Conservation (phyloP, 2,888 invertebrate species). For the Gari tellinella region DNA sequence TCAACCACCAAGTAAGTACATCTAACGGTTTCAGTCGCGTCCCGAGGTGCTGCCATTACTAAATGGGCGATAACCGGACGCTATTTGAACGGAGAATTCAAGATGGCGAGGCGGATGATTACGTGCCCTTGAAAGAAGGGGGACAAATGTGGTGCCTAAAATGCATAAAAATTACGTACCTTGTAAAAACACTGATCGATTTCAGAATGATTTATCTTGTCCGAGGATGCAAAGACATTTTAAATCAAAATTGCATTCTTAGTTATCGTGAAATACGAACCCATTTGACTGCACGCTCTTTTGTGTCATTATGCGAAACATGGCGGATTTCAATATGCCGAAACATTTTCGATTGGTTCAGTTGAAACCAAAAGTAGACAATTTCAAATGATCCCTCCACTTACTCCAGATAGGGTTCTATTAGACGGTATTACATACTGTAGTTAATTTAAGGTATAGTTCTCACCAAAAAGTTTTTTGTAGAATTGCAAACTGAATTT, state of each 20-base stretch:
- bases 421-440: no score
- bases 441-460: no score
- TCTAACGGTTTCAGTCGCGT: neutral
- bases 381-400: no score
- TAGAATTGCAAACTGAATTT: no score
- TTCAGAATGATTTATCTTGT: neutral
- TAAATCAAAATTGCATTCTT: constrained; percentile 26
- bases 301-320: neutral
- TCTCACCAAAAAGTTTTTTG: no score
- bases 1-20: constrained; percentile 26
- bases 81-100: constrained; percentile 34
- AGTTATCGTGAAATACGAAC: neutral
- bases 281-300: no score
- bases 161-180: constrained; percentile 65
- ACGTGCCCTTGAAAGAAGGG: constrained; percentile 68
- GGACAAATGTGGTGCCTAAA: constrained; percentile 61
- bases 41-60: constrained; percentile 25
- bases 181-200: constrained; percentile 44
- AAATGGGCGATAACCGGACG: constrained; percentile 59
- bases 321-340: constrained; percentile 13
- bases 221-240: constrained; percentile 39
- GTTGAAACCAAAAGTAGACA: constrained; percentile 3
- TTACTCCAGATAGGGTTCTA: no score
- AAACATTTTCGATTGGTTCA: neutral
- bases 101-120: constrained; percentile 54